Percentiles rank a stretch among this genome's conserved stretches.
Evolutionary conservation across 2,888 invertebrate genomes (phyloP).

Genomic region (Drosophila stalkeri): DNA sequence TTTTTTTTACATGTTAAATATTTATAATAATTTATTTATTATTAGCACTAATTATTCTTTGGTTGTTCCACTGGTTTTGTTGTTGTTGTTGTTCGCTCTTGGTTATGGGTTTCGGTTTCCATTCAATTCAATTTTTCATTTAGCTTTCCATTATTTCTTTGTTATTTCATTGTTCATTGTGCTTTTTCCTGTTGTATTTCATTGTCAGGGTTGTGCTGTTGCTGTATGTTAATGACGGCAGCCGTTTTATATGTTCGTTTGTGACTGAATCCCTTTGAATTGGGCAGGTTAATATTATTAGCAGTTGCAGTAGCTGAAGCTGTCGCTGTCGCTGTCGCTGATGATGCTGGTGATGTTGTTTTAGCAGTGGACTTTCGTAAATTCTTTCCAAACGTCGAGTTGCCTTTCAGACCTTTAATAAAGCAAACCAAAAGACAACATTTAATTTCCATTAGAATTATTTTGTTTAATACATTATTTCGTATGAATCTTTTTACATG

Average conservation of each 20-base stretch:
- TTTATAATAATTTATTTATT: constrained; percentile 71
- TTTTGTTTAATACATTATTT: neutral
- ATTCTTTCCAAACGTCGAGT: constrained; percentile 83
- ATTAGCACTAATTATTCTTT: constrained; percentile 85
- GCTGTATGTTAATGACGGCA: constrained; percentile 72
- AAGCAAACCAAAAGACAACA: neutral
- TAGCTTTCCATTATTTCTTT: constrained; percentile 13
- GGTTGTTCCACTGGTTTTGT: constrained; percentile 85
- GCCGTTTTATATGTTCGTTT: constrained; percentile 70
- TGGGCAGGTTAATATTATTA: constrained; percentile 32
- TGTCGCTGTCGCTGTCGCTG: constrained; percentile 45
- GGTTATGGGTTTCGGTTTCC: constrained; percentile 58
- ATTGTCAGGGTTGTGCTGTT: constrained; percentile 50
- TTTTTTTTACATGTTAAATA: constrained; percentile 68
- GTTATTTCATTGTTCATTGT: constrained; percentile 43
- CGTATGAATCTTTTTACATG: neutral
- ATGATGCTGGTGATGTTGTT: constrained; percentile 66
- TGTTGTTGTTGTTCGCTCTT: constrained; percentile 56
- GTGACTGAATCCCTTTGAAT: constrained; percentile 63
- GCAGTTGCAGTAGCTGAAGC: constrained; percentile 42
- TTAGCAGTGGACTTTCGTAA: constrained; percentile 71
- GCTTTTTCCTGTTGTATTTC: constrained; percentile 68
- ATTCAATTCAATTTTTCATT: constrained; percentile 28
- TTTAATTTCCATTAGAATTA: neutral
- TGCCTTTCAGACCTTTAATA: constrained; percentile 79